phyloP scores from a whole-genome alignment of 2,113 vertebrate genomes.

The Megaleporinus macrocephalus region DNA sequence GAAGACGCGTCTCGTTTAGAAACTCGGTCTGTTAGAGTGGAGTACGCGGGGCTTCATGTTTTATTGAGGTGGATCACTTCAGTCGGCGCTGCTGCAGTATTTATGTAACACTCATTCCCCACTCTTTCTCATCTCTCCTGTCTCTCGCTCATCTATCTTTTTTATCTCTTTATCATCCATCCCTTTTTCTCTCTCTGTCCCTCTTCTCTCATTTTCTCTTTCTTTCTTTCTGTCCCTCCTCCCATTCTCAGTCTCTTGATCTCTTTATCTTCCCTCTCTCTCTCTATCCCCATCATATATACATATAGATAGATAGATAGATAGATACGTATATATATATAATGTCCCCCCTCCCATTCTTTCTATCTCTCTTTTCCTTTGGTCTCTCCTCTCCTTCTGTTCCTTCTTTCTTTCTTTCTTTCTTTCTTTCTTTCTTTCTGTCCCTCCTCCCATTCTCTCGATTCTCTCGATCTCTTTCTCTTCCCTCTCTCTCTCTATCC shows the following conservation, averaged over 20 bases:
- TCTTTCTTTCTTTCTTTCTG: too few relatives aligned
- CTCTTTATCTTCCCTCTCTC: constrained; percentile 23
- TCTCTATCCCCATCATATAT: too few relatives aligned
- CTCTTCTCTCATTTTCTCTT: neutral
- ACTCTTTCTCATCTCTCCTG: constrained; percentile 10
- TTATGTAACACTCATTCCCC: constrained; percentile 61
- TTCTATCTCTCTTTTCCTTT: too few relatives aligned
- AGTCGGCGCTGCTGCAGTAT: constrained; percentile 71
- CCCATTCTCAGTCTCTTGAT: constrained; percentile 35
- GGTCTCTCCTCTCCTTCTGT: too few relatives aligned
- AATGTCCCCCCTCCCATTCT: too few relatives aligned
- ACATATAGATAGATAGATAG: too few relatives aligned
- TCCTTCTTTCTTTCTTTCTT: too few relatives aligned
- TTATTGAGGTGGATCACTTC: constrained; percentile 66
- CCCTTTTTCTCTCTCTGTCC: too few relatives aligned
- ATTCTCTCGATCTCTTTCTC: too few relatives aligned
- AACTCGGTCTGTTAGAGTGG: constrained; percentile 15
- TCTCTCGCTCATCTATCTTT: neutral
- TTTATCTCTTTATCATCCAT: neutral
- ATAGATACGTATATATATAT: too few relatives aligned
- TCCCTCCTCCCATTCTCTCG: too few relatives aligned
- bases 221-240: neutral
- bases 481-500: too few relatives aligned
- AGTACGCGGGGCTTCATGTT: constrained; percentile 33
- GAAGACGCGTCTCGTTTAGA: constrained; percentile 15